These are phyloP conservation scores for Clostera curtula DNA, from an alignment of 2,888 invertebrate species.

Conservation along the genomic window DNA sequence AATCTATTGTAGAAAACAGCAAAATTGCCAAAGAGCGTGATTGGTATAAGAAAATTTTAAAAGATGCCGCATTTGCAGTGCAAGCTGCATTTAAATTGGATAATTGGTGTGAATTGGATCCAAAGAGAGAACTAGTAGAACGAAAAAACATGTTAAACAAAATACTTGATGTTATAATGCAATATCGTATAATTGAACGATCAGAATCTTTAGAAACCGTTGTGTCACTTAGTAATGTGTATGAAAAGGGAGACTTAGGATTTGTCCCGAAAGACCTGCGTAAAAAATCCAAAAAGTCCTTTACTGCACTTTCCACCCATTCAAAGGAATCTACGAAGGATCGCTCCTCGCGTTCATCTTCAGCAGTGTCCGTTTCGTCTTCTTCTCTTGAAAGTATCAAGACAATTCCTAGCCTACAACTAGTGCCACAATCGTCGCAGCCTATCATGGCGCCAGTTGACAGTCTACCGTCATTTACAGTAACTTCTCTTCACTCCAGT, in stretches of 20 bases:
- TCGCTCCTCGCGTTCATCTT: slow-evolving; percentile 6
- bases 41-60: slow-evolving; percentile 74
- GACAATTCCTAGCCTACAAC: slow-evolving; percentile 50
- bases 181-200: slow-evolving; percentile 46
- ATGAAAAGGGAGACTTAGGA: slow-evolving; percentile 79
- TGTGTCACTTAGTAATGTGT: slow-evolving; percentile 69
- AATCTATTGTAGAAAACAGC: slow-evolving; percentile 53
- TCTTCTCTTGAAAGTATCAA: slow-evolving; percentile 43
- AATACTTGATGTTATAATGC: slow-evolving; percentile 67
- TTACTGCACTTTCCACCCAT: background rate
- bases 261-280: slow-evolving; percentile 69
- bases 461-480: slow-evolving; percentile 48
- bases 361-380: slow-evolving; percentile 21
- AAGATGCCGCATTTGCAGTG: slow-evolving; percentile 75
- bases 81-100: slow-evolving; percentile 75
- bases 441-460: slow-evolving; percentile 32
- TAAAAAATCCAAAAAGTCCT: slow-evolving; percentile 1
- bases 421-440: slow-evolving; percentile 36
- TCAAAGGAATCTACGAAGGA: slow-evolving; percentile 5
- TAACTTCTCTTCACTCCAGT: slow-evolving; percentile 45
- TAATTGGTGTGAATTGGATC: slow-evolving; percentile 47
- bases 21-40: slow-evolving; percentile 70
- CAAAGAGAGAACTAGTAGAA: slow-evolving; percentile 56
- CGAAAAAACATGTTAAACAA: slow-evolving; percentile 68
- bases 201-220: slow-evolving; percentile 60